phyloP scores from a whole-genome alignment of 92 coral and sea anemone species.

The Pocillopora meandrina region DNA sequence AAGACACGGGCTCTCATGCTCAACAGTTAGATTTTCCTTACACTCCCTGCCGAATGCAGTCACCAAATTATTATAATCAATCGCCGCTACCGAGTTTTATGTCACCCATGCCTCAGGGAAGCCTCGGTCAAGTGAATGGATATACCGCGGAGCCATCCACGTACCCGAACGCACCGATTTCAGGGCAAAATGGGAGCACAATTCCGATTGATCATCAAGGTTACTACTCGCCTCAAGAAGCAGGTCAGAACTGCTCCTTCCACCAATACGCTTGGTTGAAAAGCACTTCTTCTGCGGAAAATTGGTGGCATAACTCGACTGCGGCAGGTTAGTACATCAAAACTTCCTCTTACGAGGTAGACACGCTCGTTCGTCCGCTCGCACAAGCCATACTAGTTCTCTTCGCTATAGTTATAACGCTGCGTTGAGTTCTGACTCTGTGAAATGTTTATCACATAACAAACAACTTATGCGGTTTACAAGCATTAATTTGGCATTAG shows the following conservation, averaged over 20 bases:
- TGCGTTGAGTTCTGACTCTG: constrained; percentile 7
- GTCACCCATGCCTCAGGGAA: constrained; percentile 87
- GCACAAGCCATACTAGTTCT: not conserved
- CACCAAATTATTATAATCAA: constrained; percentile 94
- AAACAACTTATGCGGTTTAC: constrained; percentile 50
- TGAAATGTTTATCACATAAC: constrained; percentile 38
- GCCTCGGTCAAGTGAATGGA: constrained; percentile 87
- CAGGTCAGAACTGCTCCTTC: constrained; percentile 87
- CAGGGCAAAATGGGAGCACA: constrained; percentile 75
- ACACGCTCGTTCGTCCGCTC: not conserved
- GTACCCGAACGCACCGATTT: constrained; percentile 81
- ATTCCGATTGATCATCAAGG: constrained; percentile 88
- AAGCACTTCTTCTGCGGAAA: constrained; percentile 85
- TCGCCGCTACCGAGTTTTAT: constrained; percentile 87
- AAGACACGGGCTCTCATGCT: constrained; percentile 73
- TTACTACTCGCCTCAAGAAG: constrained; percentile 71
- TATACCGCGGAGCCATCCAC: constrained; percentile 84
- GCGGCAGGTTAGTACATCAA: constrained; percentile 61
- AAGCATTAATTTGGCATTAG: constrained; percentile 61
- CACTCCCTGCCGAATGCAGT: constrained; percentile 99
- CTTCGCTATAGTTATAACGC: not conserved
- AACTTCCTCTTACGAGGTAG: constrained; percentile 30
- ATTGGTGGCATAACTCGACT: constrained; percentile 91
- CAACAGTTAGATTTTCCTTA: constrained; percentile 92
- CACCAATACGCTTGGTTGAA: constrained; percentile 99